Conservation (phyloP, 2,113 vertebrate genomes). For the Felis chaus region DNA sequence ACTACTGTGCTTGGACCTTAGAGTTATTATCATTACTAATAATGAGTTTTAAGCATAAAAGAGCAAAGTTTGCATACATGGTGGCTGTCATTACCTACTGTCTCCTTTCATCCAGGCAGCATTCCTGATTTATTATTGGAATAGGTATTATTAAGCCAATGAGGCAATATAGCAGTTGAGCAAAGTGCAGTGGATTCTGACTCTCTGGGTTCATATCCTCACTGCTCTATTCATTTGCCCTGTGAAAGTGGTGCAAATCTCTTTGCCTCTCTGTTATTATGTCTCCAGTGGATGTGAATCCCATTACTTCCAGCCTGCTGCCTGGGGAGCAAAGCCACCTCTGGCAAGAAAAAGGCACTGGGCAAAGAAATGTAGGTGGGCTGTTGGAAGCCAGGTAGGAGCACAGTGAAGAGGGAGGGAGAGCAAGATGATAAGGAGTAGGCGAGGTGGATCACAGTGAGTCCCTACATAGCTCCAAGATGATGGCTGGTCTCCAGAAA, state of each 20-base stretch:
- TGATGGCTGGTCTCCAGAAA: neutral
- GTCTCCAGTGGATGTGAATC: neutral
- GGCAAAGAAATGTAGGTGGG: neutral
- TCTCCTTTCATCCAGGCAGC: neutral
- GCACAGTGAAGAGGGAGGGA: no score
- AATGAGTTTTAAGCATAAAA: neutral
- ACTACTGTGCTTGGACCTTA: neutral
- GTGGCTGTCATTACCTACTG: neutral
- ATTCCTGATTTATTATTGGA: neutral
- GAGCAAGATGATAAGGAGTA: rapidly evolving
- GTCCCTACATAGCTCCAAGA: neutral
- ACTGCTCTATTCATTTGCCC: rapidly evolving
- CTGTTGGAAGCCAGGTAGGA: neutral
- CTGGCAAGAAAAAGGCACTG: neutral
- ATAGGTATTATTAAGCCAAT: neutral
- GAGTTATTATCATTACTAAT: neutral
- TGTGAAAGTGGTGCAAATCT: neutral
- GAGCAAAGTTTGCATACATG: neutral
- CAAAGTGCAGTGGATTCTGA: neutral
- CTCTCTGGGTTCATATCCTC: neutral
- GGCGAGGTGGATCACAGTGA: neutral
- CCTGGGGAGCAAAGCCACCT: neutral
- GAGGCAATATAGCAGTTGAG: rapidly evolving
- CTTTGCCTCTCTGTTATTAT: neutral
- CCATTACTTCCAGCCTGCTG: neutral